Base-by-base conservation (phyloP, 2,888 invertebrate species). In the Villa cingulata region DNA sequence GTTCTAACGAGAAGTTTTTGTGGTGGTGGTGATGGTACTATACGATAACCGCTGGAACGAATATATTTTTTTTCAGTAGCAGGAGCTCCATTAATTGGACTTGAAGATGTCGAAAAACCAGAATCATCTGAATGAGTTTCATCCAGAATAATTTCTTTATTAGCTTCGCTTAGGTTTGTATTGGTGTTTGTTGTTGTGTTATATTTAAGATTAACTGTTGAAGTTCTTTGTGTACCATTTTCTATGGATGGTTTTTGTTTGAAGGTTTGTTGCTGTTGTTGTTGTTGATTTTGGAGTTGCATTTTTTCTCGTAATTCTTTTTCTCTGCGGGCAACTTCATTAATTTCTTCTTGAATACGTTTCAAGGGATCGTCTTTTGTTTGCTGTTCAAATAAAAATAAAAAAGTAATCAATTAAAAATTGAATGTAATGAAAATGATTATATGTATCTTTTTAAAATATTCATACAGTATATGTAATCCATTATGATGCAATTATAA, bases 301-400 rank as follows among this genome's bases (percentile, higher is more conserved):
- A 71, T 62, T 67, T 72, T 56, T 71, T 70, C 57, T 68, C 74
- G 57, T 70, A 90, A 78, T 62, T 87, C 88, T 61, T 83, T 76
- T 68, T 92, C 92, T 55, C 89, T 75, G 60, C 86, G 81, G 46
- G 83, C 82, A 51, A 86, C 87, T 70, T 87, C 86, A 59, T 83
- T 81, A 59, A 92, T 89, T 75, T 92, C 91, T 62, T 82, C 78
- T 70, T 91, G 90, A 65, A 92, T 88, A 65, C 88, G 78, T 61
- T 78, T 77, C 60, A 86, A 72, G 54, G 84, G 84, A 70, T 81
- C 80, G 63, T 81, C 76, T 68, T 79, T 79, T 32, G 12, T 12
- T 66, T 76, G 68, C 61, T 73, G 65, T 55, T 71, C 68, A 73
- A 75, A 71, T 42, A 70, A 72, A 62, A 56, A 62, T 63, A 49